Conservation (phyloP, 2,797 vertebrate genomes). For the Mastacembelus armatus region DNA sequence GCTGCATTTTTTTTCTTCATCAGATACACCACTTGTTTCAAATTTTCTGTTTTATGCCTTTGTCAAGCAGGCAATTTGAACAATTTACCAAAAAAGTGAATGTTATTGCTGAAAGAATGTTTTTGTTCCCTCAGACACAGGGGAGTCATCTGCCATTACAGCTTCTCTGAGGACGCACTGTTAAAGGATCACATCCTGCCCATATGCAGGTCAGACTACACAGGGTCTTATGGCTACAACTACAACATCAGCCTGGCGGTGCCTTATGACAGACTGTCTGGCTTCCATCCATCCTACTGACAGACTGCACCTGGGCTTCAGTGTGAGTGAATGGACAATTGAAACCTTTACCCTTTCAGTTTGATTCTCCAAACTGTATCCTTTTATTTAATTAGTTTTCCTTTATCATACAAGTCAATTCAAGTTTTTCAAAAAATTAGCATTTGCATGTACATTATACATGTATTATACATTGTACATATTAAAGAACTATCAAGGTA, state of each 20-base stretch:
- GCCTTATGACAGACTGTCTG: slow-evolving; percentile 85
- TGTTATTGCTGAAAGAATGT: not conserved
- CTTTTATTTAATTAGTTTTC: not conserved
- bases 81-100: not conserved
- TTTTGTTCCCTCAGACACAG: slow-evolving; percentile 83
- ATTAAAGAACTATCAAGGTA: too few relatives aligned
- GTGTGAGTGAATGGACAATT: not conserved
- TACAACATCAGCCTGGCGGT: slow-evolving; percentile 91
- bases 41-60: not conserved
- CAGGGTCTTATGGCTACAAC: slow-evolving; percentile 83
- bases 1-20: too few relatives aligned
- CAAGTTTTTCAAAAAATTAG: slow-evolving; percentile 2
- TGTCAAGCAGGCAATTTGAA: not conserved
- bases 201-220: slow-evolving; percentile 91
- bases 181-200: slow-evolving; percentile 88
- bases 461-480: not conserved
- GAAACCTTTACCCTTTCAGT: not conserved
- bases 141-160: slow-evolving; percentile 91
- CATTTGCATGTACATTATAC: not conserved
- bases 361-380: slow-evolving; percentile 34
- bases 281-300: slow-evolving; percentile 62
- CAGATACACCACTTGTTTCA: too few relatives aligned
- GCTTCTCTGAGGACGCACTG: slow-evolving; percentile 88
- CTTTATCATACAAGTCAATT: slow-evolving; percentile 8
- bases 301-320: not conserved